Evolutionary conservation across 2,888 invertebrate species (phyloP).

Genomic region (Drosophila parthenogenetica): DNA sequence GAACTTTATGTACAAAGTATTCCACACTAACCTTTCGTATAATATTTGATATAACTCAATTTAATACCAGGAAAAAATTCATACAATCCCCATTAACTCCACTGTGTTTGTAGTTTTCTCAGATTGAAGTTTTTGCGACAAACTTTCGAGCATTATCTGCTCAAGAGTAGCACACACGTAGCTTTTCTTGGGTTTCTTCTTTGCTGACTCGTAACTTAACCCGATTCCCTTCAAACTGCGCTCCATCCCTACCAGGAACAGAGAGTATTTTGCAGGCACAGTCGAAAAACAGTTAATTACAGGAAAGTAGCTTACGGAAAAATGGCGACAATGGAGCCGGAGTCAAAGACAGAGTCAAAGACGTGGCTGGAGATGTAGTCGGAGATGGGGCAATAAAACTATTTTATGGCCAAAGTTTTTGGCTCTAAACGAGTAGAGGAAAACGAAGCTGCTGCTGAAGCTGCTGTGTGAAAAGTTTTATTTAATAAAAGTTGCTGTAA

Average conservation of each 20-base stretch:
- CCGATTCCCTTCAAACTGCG: neutral
- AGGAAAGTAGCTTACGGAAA: constrained; percentile 68
- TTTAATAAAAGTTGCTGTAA: constrained; percentile 66
- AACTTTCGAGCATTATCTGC: constrained; percentile 63
- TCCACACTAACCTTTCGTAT: no score
- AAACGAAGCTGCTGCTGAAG: constrained; percentile 7
- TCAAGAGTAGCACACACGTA: constrained; percentile 50
- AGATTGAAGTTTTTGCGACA: constrained; percentile 55
- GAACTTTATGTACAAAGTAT: no score
- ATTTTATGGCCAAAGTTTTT: constrained; percentile 72
- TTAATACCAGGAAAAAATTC: neutral
- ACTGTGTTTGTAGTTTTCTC: constrained; percentile 31
- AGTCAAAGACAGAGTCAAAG: neutral
- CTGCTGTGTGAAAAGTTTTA: constrained; percentile 50
- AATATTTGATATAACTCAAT: neutral
- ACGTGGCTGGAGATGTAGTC: neutral
- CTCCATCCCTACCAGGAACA: neutral
- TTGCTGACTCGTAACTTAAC: constrained; percentile 21
- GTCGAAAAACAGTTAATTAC: constrained; percentile 74
- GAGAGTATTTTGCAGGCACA: constrained; percentile 31
- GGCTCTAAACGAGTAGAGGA: constrained; percentile 18
- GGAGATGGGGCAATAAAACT: constrained; percentile 66
- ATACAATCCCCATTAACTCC: constrained; percentile 1
- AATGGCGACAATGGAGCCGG: constrained; percentile 55
- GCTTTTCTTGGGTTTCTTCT: constrained; percentile 43